A percentile compares a stretch with the other conserved stretches of the same genome.
phyloP scores from a whole-genome alignment of 2,888 invertebrate genomes.

The Hypercompe scribonia region DNA sequence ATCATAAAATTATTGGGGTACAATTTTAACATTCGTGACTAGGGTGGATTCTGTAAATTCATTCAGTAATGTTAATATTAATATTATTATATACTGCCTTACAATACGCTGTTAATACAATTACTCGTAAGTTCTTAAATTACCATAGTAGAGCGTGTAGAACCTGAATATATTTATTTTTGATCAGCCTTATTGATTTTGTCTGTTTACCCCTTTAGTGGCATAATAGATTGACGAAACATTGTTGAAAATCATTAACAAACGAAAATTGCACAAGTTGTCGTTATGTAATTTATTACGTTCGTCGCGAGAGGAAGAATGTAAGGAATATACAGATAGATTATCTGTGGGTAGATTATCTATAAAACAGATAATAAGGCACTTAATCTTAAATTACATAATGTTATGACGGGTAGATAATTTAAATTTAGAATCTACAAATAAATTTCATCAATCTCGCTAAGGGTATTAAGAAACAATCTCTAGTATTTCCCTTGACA shows the following conservation, averaged over 20 bases:
- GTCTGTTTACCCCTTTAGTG: too few species aligned
- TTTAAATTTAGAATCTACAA: constrained; percentile 27
- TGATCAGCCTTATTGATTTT: too few species aligned
- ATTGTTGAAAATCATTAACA: background rate
- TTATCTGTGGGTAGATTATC: background rate
- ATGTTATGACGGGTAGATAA: constrained; percentile 6
- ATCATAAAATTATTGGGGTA: too few species aligned
- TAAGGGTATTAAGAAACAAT: constrained; percentile 54
- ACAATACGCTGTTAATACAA: too few species aligned
- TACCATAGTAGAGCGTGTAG: too few species aligned
- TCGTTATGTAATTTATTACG: background rate
- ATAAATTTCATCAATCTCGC: constrained; percentile 36
- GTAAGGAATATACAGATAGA: background rate
- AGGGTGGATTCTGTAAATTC: too few species aligned
- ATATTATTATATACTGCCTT: too few species aligned
- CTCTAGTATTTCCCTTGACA: constrained; percentile 68
- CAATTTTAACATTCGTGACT: too few species aligned
- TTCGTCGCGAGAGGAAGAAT: background rate
- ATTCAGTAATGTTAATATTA: too few species aligned
- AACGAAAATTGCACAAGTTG: background rate
- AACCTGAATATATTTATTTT: too few species aligned
- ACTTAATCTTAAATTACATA: background rate
- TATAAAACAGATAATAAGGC: background rate
- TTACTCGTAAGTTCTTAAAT: too few species aligned
- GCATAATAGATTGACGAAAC: background rate